Conservation (phyloP, 92 coral and sea anemone genomes). For the Muricea muricata region DNA sequence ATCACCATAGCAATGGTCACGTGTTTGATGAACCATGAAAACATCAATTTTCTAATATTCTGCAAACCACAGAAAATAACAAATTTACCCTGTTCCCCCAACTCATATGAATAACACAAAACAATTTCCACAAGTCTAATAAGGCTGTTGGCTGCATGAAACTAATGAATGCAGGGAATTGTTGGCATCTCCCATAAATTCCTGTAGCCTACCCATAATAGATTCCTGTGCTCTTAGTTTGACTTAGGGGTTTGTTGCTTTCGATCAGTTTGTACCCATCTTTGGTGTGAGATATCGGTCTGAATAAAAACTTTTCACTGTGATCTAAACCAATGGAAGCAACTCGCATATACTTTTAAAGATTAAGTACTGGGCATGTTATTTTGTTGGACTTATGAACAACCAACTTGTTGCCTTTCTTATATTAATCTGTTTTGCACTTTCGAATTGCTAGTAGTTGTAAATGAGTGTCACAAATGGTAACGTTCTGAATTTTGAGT, state of each 20-base stretch:
- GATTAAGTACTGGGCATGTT: conserved; percentile 58
- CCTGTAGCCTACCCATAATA: conserved; percentile 29
- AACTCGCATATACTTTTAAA: conserved; percentile 54
- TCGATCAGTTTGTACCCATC: conserved; percentile 45
- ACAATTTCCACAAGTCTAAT: conserved; percentile 20
- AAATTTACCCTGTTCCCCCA: conserved; percentile 33
- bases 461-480: conserved; percentile 42
- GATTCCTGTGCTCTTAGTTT: conserved; percentile 56
- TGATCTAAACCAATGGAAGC: conserved; percentile 35
- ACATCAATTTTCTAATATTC: conserved; percentile 15
- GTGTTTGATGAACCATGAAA: conserved; percentile 20
- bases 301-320: conserved; percentile 41
- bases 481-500: conserved; percentile 49
- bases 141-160: conserved; percentile 50
- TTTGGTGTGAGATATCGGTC: conserved; percentile 52
- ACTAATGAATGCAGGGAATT: conserved; percentile 50
- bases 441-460: conserved; percentile 31
- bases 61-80: conserved; percentile 29
- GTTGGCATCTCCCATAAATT: conserved; percentile 48
- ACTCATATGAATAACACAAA: conserved; percentile 12
- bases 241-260: conserved; percentile 50
- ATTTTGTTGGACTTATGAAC: conserved; percentile 54
- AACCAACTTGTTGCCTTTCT: conserved; percentile 56
- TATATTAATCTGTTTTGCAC: conserved; percentile 67
- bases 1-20: conserved; percentile 30